A percentile compares a stretch with the other conserved stretches of the same genome.
phyloP scores from a whole-genome alignment of 2,797 vertebrate species.

The Melanotaenia parkinsoni region DNA sequence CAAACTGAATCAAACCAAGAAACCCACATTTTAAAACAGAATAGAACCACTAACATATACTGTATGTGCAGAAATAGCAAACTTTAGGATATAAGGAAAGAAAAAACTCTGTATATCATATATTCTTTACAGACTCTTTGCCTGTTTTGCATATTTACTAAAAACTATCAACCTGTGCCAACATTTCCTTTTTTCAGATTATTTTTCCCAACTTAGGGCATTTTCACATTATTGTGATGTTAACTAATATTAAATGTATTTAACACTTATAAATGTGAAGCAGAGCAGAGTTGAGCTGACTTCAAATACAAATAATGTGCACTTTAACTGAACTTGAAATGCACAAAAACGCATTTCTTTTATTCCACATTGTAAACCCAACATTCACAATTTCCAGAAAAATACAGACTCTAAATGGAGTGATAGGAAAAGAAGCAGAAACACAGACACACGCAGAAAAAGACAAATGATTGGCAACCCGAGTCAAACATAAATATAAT shows the following conservation, averaged over 20 bases:
- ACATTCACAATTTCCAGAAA: constrained; percentile 12
- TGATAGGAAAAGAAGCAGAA: constrained; percentile 8
- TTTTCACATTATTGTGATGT: too few relatives aligned
- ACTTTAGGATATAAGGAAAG: too few relatives aligned
- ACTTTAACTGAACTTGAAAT: neutral
- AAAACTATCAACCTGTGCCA: too few relatives aligned
- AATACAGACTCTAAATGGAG: neutral
- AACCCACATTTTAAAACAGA: neutral
- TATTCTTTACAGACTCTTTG: neutral
- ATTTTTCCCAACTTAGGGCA: too few relatives aligned
- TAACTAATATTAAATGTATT: neutral
- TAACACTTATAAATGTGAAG: neutral
- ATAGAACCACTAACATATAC: neutral
- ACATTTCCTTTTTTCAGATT: too few relatives aligned
- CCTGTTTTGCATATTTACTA: too few relatives aligned
- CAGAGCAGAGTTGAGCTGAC: neutral
- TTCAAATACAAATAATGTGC: neutral
- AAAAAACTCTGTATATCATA: neutral
- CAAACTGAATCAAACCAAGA: neutral
- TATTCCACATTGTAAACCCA: too few relatives aligned
- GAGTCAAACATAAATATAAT: constrained; percentile 46
- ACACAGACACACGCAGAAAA: constrained; percentile 20
- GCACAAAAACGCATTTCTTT: too few relatives aligned
- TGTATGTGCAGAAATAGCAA: too few relatives aligned
- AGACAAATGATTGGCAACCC: constrained; percentile 37